phyloP scores from a whole-genome alignment of 2,888 invertebrate genomes.

The Lamproptera curius region DNA sequence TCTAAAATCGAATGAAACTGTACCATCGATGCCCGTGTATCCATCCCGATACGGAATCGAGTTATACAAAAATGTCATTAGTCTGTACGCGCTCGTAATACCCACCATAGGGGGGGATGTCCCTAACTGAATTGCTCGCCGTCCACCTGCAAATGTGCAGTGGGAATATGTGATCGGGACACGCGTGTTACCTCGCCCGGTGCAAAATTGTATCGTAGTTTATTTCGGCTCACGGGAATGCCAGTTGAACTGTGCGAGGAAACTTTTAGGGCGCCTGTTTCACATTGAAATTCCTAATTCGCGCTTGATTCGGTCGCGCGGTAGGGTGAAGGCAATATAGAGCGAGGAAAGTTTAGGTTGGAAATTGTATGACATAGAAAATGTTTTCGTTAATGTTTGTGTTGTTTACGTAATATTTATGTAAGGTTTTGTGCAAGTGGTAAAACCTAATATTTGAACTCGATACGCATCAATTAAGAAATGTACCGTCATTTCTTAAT shows the following conservation, averaged over 20 bases:
- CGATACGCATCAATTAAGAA: no score
- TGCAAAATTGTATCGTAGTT: conserved; percentile 26
- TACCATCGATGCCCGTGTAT: no score
- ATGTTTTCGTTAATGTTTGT: no score
- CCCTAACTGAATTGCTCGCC: conserved; percentile 51
- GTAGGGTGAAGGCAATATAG: neutral
- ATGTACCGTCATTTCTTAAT: no score
- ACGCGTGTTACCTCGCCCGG: conserved; percentile 21
- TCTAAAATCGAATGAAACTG: neutral
- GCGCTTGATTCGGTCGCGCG: neutral
- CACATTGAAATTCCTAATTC: neutral
- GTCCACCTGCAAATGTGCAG: conserved; percentile 38
- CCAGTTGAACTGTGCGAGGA: neutral
- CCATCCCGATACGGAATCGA: conserved; percentile 33
- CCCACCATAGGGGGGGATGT: conserved; percentile 37
- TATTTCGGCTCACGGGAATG: conserved; percentile 10
- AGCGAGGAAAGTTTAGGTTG: neutral
- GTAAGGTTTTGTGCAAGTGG: no score
- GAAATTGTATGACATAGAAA: no score
- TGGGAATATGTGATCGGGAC: conserved; percentile 36
- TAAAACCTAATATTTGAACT: no score
- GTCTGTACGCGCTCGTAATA: conserved; percentile 32
- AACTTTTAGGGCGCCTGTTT: neutral
- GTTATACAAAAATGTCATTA: conserved; percentile 52
- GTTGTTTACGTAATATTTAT: no score